Percentiles rank a stretch among this genome's conserved stretches.
These are phyloP conservation scores for Mercenaria mercenaria DNA, from an alignment of 1,140 invertebrate species.

Conservation along the genomic window DNA sequence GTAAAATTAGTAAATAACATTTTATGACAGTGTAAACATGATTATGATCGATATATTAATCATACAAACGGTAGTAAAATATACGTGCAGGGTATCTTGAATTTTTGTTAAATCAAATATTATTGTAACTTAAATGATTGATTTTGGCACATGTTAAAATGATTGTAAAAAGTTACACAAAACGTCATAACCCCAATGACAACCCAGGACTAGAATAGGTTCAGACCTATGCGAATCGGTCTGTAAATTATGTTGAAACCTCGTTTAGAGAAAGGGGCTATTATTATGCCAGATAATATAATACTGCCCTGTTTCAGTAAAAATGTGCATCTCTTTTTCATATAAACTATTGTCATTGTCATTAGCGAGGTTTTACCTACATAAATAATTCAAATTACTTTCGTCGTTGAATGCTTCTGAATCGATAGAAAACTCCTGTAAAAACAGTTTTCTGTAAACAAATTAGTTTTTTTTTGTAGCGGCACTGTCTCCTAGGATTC, in stretches of 20 bases:
- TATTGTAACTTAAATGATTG: too few species aligned
- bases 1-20: not conserved
- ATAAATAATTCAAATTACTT: not conserved
- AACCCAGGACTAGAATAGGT: too few species aligned
- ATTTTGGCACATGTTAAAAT: too few species aligned
- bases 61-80: not conserved
- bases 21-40: not conserved
- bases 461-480: not conserved
- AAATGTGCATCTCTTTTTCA: too few species aligned
- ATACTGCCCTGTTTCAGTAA: too few species aligned
- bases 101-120: not conserved
- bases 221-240: too few species aligned
- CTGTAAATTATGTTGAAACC: too few species aligned
- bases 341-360: too few species aligned
- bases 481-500: not conserved
- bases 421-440: not conserved
- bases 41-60: not conserved
- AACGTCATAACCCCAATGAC: too few species aligned
- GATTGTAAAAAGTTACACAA: too few species aligned
- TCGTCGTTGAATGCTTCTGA: not conserved
- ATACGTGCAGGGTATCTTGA: not conserved
- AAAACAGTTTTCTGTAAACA: not conserved
- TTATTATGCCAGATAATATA: too few species aligned
- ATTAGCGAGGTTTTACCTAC: not conserved
- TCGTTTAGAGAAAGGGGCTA: too few species aligned